A percentile compares a stretch with the other conserved stretches of the same genome.
Conservation (phyloP, 2,113 vertebrate species). For the Crypturellus undulatus region DNA sequence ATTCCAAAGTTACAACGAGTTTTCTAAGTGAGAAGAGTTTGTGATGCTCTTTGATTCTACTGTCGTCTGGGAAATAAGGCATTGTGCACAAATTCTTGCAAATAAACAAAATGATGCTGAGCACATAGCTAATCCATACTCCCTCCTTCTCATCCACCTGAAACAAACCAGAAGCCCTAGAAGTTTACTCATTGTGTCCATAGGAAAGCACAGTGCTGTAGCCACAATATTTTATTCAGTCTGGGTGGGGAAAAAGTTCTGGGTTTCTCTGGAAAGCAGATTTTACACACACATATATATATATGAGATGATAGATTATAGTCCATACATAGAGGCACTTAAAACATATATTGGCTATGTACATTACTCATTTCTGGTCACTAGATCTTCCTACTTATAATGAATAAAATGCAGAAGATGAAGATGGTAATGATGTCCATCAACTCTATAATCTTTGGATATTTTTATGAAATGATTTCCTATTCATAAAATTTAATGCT, state of each 20-base stretch:
- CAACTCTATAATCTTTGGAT: constrained; percentile 16
- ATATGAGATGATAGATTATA: not conserved
- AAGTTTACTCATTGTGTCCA: no score
- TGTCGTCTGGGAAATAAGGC: not conserved
- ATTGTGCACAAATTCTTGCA: not conserved
- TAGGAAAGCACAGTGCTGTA: not conserved
- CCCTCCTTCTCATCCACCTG: not conserved
- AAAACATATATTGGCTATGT: not conserved
- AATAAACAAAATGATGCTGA: not conserved
- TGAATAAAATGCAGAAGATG: not conserved
- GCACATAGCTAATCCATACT: not conserved
- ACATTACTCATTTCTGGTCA: not conserved
- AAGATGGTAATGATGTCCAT: not conserved
- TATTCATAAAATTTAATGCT: not conserved
- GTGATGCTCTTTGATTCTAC: not conserved
- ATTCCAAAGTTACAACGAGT: not conserved
- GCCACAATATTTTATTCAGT: not conserved
- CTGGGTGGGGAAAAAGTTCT: no score
- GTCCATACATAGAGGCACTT: not conserved
- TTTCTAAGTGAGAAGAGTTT: not conserved
- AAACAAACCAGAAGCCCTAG: not conserved
- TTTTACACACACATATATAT: no score
- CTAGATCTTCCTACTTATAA: not conserved
- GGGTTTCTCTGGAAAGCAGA: no score
- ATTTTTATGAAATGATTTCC: constrained; percentile 24